Evolutionary conservation across 2,113 vertebrate species (phyloP).

Genomic region (Fregata magnificens): DNA sequence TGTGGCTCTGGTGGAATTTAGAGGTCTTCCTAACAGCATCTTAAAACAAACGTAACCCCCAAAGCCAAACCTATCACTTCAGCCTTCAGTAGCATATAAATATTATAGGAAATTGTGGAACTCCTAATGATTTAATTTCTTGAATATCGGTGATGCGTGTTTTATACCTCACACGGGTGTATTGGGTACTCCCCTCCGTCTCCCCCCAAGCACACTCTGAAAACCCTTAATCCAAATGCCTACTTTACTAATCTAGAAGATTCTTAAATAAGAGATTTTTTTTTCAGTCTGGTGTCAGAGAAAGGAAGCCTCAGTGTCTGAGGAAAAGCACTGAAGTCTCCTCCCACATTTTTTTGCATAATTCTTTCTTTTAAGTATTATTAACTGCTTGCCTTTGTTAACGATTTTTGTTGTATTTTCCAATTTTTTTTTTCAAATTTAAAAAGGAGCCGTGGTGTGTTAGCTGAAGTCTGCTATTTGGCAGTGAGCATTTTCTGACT

Average conservation of each 20-base stretch:
- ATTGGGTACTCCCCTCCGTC: neutral
- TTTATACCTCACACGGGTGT: neutral
- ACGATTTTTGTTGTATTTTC: neutral
- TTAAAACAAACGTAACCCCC: neutral
- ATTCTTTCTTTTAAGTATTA: neutral
- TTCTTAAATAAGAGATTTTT: neutral
- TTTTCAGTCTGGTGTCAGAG: neutral
- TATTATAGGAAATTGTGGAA: neutral
- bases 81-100: neutral
- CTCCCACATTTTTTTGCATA: rapidly evolving
- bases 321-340: neutral
- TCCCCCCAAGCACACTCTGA: neutral
- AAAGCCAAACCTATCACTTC: neutral
- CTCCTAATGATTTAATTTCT: neutral
- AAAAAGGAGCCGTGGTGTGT: neutral
- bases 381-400: neutral
- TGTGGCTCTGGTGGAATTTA: neutral
- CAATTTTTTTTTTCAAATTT: neutral
- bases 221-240: neutral
- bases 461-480: neutral
- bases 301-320: neutral
- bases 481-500: neutral
- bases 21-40: neutral
- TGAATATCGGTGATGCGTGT: neutral
- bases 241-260: neutral